Evolutionary conservation across 1,140 invertebrate genomes (phyloP).

Genomic region (Cyclargus thomasi): DNA sequence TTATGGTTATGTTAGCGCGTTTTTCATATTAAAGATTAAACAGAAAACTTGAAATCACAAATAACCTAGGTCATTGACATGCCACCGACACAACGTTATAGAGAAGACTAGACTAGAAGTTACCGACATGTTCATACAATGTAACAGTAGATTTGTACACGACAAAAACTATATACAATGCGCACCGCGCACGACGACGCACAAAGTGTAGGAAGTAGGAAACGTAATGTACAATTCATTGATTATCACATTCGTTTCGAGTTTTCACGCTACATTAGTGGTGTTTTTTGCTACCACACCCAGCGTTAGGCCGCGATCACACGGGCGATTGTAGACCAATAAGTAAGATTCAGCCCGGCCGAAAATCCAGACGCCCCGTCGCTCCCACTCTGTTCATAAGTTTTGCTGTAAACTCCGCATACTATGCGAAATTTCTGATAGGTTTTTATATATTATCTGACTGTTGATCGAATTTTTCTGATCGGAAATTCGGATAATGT

Average conservation of each 20-base stretch:
- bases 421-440: too few relatives aligned
- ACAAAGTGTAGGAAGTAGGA: slow-evolving; percentile 20
- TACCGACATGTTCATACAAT: neutral
- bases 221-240: slow-evolving; percentile 22
- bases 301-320: neutral
- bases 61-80: neutral
- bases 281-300: slow-evolving; percentile 17
- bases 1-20: too few relatives aligned
- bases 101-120: neutral
- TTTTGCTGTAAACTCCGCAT: too few relatives aligned
- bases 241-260: slow-evolving; percentile 21
- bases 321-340: neutral
- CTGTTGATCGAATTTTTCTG: too few relatives aligned
- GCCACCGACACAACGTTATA: too few relatives aligned
- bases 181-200: slow-evolving; percentile 2
- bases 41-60: neutral
- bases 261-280: slow-evolving; percentile 20
- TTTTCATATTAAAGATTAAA: neutral
- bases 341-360: too few relatives aligned
- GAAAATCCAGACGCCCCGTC: too few relatives aligned
- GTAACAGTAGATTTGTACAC: neutral
- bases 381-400: too few relatives aligned
- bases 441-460: too few relatives aligned
- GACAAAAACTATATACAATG: slow-evolving; percentile 2
- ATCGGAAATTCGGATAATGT: too few relatives aligned